These are phyloP conservation scores for Microctonus aethiopoides DNA, from an alignment of 2,888 invertebrate genomes.

Conservation along the genomic window DNA sequence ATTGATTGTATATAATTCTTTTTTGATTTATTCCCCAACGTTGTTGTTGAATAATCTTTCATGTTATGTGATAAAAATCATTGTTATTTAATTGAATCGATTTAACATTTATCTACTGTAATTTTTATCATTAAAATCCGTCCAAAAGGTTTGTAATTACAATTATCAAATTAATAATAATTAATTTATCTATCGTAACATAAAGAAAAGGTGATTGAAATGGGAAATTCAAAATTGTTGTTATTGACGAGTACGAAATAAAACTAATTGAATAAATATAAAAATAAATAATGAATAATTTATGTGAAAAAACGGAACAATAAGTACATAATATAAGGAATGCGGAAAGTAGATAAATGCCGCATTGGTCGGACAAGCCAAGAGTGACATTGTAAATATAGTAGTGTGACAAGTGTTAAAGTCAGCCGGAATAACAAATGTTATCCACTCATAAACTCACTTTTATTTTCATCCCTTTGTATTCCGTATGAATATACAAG, in stretches of 20 bases:
- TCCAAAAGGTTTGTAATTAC: conserved; percentile 1
- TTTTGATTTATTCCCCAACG: background rate
- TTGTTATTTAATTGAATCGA: background rate
- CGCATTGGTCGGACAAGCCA: conserved; percentile 54
- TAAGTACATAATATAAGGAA: conserved; percentile 29
- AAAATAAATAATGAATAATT: background rate
- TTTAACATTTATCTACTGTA: background rate
- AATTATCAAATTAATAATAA: too few relatives aligned
- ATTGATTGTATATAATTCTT: conserved; percentile 21
- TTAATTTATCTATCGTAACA: too few relatives aligned
- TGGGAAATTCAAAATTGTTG: too few relatives aligned
- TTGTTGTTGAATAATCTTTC: background rate
- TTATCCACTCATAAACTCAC: conserved; percentile 22
- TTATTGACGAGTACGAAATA: too few relatives aligned
- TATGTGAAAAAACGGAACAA: background rate
- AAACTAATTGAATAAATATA: background rate
- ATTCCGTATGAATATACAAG: background rate
- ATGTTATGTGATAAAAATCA: background rate
- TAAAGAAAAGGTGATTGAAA: too few relatives aligned
- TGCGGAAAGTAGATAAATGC: conserved; percentile 49
- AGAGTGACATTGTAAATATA: conserved; percentile 34
- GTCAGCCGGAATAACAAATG: conserved; percentile 37
- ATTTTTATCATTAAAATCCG: background rate
- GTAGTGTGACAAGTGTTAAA: conserved; percentile 46
- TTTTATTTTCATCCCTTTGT: conserved; percentile 3